Conservation (phyloP, 2,888 invertebrate genomes). For the Exephanes ischioxanthus region DNA sequence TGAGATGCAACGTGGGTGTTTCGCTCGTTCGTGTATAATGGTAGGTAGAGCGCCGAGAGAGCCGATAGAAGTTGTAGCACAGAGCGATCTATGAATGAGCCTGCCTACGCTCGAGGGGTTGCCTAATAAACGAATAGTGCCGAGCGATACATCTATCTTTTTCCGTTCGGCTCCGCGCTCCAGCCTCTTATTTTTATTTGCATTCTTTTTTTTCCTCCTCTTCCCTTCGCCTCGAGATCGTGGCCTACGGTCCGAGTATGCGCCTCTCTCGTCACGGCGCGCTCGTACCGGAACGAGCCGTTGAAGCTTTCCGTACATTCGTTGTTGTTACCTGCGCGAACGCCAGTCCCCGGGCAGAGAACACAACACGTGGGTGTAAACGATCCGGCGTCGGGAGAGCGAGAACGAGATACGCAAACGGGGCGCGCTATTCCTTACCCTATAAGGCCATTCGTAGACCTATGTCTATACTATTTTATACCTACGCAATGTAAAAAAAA, state of each 20-base stretch:
- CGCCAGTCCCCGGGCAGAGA: slow-evolving; percentile 46
- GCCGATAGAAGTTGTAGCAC: slow-evolving; percentile 42
- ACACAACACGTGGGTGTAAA: slow-evolving; percentile 79
- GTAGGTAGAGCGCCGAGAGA: slow-evolving; percentile 62
- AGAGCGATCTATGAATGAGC: slow-evolving; percentile 78
- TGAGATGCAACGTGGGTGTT: slow-evolving; percentile 60
- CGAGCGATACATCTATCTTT: slow-evolving; percentile 36
- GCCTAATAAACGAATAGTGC: slow-evolving; percentile 78
- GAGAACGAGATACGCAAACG: slow-evolving; percentile 72
- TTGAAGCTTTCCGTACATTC: slow-evolving; percentile 30
- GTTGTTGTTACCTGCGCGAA: slow-evolving; percentile 42
- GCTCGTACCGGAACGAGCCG: slow-evolving; percentile 31
- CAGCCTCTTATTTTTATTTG: slow-evolving; percentile 6
- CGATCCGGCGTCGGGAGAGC: slow-evolving; percentile 77
- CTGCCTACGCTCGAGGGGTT: slow-evolving; percentile 80
- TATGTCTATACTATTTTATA: slow-evolving; percentile 38
- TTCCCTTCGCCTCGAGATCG: slow-evolving; percentile 63
- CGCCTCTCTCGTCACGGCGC: slow-evolving; percentile 64
- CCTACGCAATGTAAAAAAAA: neutral
- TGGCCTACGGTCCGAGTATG: slow-evolving; percentile 22
- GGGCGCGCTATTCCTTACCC: slow-evolving; percentile 78
- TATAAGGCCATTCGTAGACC: slow-evolving; percentile 77
- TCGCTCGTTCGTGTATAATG: slow-evolving; percentile 23
- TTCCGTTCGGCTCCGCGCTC: slow-evolving; percentile 27
- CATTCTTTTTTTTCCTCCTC: slow-evolving; percentile 63